Evolutionary conservation across 2,797 vertebrate species (phyloP).

Genomic region (Australoheros facetus): DNA sequence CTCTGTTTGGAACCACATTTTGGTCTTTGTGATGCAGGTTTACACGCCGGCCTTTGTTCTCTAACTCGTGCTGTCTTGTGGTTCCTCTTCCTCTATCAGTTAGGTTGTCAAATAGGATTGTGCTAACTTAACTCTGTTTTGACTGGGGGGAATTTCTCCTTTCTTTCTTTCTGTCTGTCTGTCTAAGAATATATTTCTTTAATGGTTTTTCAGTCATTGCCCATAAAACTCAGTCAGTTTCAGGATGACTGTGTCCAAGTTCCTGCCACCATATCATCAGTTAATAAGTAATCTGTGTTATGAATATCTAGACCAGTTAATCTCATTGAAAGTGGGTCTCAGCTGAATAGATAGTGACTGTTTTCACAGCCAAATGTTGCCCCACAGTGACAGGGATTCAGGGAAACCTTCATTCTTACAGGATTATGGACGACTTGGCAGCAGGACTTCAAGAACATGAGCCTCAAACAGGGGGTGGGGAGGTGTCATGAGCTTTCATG

Average conservation of each 20-base stretch:
- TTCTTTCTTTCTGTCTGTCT: not conserved
- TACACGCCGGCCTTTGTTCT: slow-evolving; percentile 18
- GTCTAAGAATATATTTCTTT: slow-evolving; percentile 12
- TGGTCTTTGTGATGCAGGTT: slow-evolving; percentile 30
- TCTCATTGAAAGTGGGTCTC: slow-evolving; percentile 28
- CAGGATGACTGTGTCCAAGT: slow-evolving; percentile 1
- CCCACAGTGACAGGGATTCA: slow-evolving; percentile 24
- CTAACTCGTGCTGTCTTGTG: slow-evolving; percentile 15
- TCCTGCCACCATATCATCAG: not conserved
- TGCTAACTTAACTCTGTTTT: not conserved
- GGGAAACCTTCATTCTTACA: slow-evolving; percentile 20
- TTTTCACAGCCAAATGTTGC: not conserved
- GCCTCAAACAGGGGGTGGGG: not conserved
- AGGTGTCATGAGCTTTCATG: not conserved
- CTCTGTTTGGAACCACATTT: slow-evolving; percentile 49
- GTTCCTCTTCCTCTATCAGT: slow-evolving; percentile 36
- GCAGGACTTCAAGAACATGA: not conserved
- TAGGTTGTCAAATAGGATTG: slow-evolving; percentile 3
- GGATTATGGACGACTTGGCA: slow-evolving; percentile 42
- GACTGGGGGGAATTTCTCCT: not conserved
- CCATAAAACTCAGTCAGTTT: slow-evolving; percentile 7
- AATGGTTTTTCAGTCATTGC: slow-evolving; percentile 7
- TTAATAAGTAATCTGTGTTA: slow-evolving; percentile 45
- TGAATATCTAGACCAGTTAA: slow-evolving; percentile 28
- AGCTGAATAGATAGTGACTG: slow-evolving; percentile 6